Percentiles rank a stretch among this genome's conserved stretches.
Conservation (phyloP, 2,888 invertebrate species). For the Dascillus cervinus region DNA sequence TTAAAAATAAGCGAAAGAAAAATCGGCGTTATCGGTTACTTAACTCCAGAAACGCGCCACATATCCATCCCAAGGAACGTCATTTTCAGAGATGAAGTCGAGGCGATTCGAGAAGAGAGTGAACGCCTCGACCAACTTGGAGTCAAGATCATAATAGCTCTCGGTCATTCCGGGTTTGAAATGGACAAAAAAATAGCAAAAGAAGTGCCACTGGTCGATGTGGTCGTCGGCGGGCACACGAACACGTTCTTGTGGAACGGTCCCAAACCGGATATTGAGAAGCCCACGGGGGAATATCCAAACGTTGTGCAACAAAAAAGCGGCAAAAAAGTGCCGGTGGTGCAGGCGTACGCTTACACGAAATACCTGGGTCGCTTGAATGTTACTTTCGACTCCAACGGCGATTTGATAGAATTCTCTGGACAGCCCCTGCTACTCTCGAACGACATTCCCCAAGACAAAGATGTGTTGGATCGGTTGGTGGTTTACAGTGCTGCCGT, state of each 20-base stretch:
- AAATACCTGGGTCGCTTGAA: slow-evolving; percentile 81
- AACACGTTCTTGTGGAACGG: slow-evolving; percentile 86
- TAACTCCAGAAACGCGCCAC: slow-evolving; percentile 70
- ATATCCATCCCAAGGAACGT: slow-evolving; percentile 45
- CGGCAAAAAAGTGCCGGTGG: slow-evolving; percentile 70
- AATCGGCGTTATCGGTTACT: slow-evolving; percentile 80
- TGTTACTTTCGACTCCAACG: slow-evolving; percentile 60
- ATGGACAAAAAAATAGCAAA: slow-evolving; percentile 70
- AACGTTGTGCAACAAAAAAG: slow-evolving; percentile 57
- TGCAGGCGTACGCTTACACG: slow-evolving; percentile 85
- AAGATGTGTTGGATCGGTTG: slow-evolving; percentile 54
- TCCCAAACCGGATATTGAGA: slow-evolving; percentile 58
- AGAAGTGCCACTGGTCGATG: slow-evolving; percentile 69
- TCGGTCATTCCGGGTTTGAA: slow-evolving; percentile 82
- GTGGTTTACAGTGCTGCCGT: slow-evolving; percentile 53
- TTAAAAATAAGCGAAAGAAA: slow-evolving; percentile 55
- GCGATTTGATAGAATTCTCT: slow-evolving; percentile 56
- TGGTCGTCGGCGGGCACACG: slow-evolving; percentile 87
- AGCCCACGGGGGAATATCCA: slow-evolving; percentile 70
- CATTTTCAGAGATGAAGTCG: slow-evolving; percentile 57
- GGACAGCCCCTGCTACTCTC: slow-evolving; percentile 76
- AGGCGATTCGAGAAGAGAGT: slow-evolving; percentile 59
- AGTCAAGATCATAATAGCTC: slow-evolving; percentile 73
- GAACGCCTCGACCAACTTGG: slow-evolving; percentile 54
- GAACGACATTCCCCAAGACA: slow-evolving; percentile 55